A percentile compares a stretch with the other conserved stretches of the same genome.
phyloP scores from a whole-genome alignment of 1,140 invertebrate species.

The Drosophila sp. region DNA sequence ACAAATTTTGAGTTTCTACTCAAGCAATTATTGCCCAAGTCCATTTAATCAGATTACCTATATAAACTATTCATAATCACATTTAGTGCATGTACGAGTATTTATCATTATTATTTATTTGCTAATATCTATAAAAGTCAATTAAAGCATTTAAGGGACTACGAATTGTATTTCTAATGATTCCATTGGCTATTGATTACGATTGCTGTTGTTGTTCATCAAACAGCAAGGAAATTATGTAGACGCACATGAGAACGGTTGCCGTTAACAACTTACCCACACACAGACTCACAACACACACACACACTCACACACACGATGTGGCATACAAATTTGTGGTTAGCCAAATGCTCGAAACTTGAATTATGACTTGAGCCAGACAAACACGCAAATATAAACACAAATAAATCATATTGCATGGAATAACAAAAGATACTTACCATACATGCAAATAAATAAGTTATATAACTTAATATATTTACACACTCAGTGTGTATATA shows the following conservation, averaged over 20 bases:
- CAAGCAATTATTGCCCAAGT: not conserved
- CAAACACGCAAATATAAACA: constrained; percentile 27
- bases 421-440: constrained; percentile 22
- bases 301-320: constrained; percentile 5
- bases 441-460: constrained; percentile 1
- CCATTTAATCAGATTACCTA: not conserved
- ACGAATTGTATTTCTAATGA: constrained; percentile 4
- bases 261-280: not conserved
- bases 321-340: constrained; percentile 54
- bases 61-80: not conserved
- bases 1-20: too few relatives aligned
- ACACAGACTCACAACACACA: constrained; percentile 13
- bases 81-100: not conserved
- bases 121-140: constrained; percentile 15
- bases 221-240: constrained; percentile 36
- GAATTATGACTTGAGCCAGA: constrained; percentile 25
- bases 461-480: not conserved
- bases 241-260: constrained; percentile 9
- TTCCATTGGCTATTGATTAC: constrained; percentile 5
- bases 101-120: constrained; percentile 13
- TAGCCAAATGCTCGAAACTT: constrained; percentile 48
- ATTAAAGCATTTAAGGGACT: constrained; percentile 19
- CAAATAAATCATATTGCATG: constrained; percentile 22
- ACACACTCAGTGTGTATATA: constrained; percentile 5
- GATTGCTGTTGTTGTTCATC: not conserved